Base-by-base conservation (phyloP, 2,113 vertebrate genomes). In the Hemicordylus capensis region DNA sequence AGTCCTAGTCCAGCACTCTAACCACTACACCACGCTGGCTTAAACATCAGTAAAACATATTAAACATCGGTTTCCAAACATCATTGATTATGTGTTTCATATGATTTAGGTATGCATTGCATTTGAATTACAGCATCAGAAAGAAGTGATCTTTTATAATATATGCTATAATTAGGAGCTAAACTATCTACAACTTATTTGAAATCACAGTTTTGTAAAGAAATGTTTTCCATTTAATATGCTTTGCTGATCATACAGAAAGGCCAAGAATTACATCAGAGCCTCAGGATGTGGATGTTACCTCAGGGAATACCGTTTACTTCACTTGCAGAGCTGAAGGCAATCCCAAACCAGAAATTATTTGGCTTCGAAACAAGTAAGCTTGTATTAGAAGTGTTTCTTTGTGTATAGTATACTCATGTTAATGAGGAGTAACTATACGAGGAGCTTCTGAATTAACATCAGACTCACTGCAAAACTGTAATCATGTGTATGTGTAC, bases 321-420 rank as follows among this genome's bases (percentile, higher is more conserved):
- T 99, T 99, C 95, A 99, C 98, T 87, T 99, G 99, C 92, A 97
- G 98, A 93, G 99, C 98, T 1, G 99, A 99, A 94, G 98, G 98
- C 89, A 99, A 99, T 96, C 99, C 99, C 81, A 99, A 99, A 95
- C 99, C 99, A 48, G 98, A 99, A 97, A 99, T 99, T 93, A 99
- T 99, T 94, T 99, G 99, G 99, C 98, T 99, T 83, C 97, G 99
- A 86, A 99, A 99, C 96, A 99, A 99, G 98, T 99, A 94, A 96
- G 98, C 86, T 85, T 81, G 1, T 61, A 76, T 85, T 79, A 87
- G 46, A 82, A 59, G 20, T 46, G 76, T 24, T 17, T 86, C 15
- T n/a, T n/a, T 80, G 74, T 76, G 4, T 4, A 74, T 3, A 28
- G 4, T 4, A 74, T 3, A 28, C 1, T 58, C 1, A 2, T 26